Evolutionary conservation across 2,797 vertebrate species (phyloP).

Genomic region (Chelon auratus): DNA sequence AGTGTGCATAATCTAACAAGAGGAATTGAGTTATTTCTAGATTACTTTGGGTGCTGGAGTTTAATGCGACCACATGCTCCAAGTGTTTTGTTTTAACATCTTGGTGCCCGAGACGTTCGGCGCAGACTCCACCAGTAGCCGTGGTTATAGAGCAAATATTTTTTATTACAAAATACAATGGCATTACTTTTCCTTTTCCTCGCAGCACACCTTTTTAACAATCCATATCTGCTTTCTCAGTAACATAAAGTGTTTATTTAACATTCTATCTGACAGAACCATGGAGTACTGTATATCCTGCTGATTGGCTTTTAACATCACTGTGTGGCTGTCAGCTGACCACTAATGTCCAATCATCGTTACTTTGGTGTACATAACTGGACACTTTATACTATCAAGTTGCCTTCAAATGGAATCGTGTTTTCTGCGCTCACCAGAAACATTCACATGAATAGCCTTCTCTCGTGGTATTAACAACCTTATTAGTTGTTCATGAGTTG

Average conservation of each 20-base stretch:
- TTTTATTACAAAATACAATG: slow-evolving; percentile 19
- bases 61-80: slow-evolving; percentile 15
- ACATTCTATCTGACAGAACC: background rate
- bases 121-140: background rate
- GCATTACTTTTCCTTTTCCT: background rate
- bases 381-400: too few species aligned
- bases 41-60: slow-evolving; percentile 37
- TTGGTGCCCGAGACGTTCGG: background rate
- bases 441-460: too few species aligned
- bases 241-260: background rate
- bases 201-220: background rate
- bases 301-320: too few species aligned
- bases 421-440: too few species aligned
- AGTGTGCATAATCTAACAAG: slow-evolving; percentile 28
- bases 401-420: too few species aligned
- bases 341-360: background rate
- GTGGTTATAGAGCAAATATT: slow-evolving; percentile 4
- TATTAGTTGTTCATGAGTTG: too few species aligned
- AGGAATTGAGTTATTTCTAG: slow-evolving; percentile 27
- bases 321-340: background rate
- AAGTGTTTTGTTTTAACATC: slow-evolving; percentile 36
- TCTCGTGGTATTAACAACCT: too few species aligned
- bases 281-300: background rate
- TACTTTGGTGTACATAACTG: background rate
- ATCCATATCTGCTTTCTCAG: background rate